Evolutionary conservation across 2,888 invertebrate species (phyloP).

Genomic region (Leptura quadrifasciata): DNA sequence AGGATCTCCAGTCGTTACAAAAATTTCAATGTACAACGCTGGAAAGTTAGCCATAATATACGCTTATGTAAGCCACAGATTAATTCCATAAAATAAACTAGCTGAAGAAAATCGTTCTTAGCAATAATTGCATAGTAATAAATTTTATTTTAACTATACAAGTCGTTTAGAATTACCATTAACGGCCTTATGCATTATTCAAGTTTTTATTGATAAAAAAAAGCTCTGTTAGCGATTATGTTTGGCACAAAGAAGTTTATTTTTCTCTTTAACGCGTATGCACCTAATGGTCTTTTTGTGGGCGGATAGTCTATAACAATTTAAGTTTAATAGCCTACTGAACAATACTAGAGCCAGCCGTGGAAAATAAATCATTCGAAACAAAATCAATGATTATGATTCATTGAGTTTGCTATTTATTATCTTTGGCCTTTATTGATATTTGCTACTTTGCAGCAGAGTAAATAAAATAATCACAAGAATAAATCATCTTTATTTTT

Average conservation of each 20-base stretch:
- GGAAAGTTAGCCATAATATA: no score
- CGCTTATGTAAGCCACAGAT: not conserved
- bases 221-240: not conserved
- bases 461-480: not conserved
- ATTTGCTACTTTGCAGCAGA: not conserved
- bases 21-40: no score
- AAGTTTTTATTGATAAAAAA: conserved; percentile 3
- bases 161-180: not conserved
- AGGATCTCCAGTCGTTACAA: no score
- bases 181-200: conserved; percentile 3
- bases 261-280: not conserved
- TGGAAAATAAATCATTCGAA: not conserved
- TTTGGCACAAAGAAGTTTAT: not conserved
- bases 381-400: conserved; percentile 3
- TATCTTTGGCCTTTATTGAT: not conserved
- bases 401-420: not conserved
- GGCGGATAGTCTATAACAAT: conserved; percentile 3
- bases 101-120: not conserved
- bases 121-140: conserved; percentile 1
- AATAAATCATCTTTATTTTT: not conserved
- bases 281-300: not conserved
- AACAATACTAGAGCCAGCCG: not conserved
- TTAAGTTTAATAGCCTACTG: not conserved
- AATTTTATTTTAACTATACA: not conserved
- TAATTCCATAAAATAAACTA: not conserved